Percentiles rank a stretch among this genome's conserved stretches.
Conservation (phyloP, 2,113 vertebrate species). For the Corapipo altera region DNA sequence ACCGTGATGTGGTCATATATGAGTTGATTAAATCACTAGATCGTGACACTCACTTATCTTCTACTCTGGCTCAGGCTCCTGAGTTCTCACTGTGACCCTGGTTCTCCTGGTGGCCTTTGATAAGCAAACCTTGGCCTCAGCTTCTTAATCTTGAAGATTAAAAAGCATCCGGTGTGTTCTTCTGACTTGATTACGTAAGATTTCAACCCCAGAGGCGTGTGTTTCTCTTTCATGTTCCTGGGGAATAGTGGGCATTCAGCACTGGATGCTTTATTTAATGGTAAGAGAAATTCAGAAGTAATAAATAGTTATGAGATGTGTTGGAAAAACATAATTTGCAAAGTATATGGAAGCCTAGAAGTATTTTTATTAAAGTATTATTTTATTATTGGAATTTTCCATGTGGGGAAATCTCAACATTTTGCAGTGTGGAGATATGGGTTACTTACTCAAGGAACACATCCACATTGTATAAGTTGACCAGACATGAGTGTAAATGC, state of each 20-base stretch:
- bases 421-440: background rate
- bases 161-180: background rate
- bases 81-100: background rate
- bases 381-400: background rate
- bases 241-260: background rate
- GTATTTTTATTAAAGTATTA: background rate
- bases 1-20: background rate
- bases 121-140: background rate
- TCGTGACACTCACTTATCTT: background rate
- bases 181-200: background rate
- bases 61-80: background rate
- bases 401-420: background rate
- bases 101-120: background rate
- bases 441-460: background rate
- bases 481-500: background rate
- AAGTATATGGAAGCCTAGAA: background rate
- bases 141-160: conserved; percentile 18
- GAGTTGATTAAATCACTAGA: background rate
- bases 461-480: background rate
- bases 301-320: background rate
- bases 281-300: background rate
- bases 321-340: background rate
- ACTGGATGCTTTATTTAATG: background rate
- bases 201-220: background rate
- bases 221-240: background rate